A percentile compares a stretch with the other conserved stretches of the same genome.
Conservation (phyloP, 2,113 vertebrate species). For the Macrotis lagotis region DNA sequence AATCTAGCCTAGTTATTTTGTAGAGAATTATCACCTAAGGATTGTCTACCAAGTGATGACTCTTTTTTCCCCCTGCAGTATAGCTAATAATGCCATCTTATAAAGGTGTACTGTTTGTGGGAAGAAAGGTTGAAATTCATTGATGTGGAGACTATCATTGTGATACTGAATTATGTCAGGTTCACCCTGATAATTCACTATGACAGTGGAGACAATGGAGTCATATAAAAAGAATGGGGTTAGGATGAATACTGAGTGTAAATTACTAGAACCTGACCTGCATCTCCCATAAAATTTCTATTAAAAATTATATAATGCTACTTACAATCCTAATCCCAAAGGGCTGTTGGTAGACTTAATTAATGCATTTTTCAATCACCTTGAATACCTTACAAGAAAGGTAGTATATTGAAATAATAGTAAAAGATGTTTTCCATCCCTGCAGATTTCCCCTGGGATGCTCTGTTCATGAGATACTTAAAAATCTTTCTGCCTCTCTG, state of each 20-base stretch:
- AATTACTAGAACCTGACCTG: not conserved
- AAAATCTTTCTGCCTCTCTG: conserved; percentile 48
- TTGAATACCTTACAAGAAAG: conserved; percentile 46
- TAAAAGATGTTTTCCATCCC: conserved; percentile 28
- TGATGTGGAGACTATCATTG: not conserved
- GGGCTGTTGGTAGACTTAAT: conserved; percentile 23
- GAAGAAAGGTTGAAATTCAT: not conserved
- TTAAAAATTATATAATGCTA: not conserved
- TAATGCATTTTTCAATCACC: conserved; percentile 41
- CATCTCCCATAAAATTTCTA: conserved; percentile 9
- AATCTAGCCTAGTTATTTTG: not conserved
- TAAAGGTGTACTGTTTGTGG: not conserved
- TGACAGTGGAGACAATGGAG: not conserved
- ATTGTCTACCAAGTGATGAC: not conserved
- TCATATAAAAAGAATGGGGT: not conserved
- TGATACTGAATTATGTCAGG: not conserved
- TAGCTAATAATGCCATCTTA: not conserved
- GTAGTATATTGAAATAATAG: conserved; percentile 2
- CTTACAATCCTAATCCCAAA: not conserved
- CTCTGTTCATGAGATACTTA: conserved; percentile 36
- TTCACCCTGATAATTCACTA: not conserved
- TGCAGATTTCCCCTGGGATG: conserved; percentile 21
- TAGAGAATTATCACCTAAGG: not conserved
- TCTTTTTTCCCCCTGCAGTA: not conserved
- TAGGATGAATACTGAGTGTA: not conserved